Evolutionary conservation across 2,797 vertebrate genomes (phyloP).

Genomic region (Pristis pectinata): DNA sequence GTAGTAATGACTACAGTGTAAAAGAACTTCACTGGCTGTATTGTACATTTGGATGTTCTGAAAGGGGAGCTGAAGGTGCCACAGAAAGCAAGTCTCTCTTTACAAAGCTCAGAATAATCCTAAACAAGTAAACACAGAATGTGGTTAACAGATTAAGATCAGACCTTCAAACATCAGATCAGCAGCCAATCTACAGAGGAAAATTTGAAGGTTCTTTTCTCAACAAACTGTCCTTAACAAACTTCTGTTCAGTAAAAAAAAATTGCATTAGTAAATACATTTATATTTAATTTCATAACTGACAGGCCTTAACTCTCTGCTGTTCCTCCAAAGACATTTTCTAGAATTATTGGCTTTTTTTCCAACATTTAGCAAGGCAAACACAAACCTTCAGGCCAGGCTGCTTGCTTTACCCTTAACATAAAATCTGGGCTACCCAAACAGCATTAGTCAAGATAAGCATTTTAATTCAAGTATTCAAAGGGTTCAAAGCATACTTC

Average conservation of each 20-base stretch:
- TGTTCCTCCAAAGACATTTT: not conserved
- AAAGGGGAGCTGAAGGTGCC: too few relatives aligned
- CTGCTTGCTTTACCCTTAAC: not conserved
- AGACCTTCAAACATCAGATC: not conserved
- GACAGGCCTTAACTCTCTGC: not conserved
- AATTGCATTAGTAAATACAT: too few relatives aligned
- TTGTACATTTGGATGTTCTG: too few relatives aligned
- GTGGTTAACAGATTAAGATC: not conserved
- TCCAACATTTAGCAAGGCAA: not conserved
- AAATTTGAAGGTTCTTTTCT: not conserved
- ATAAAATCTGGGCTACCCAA: not conserved
- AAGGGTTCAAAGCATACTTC: not conserved
- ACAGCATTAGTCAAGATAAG: not conserved
- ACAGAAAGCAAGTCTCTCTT: too few relatives aligned
- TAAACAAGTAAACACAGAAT: not conserved
- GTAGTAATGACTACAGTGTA: too few relatives aligned
- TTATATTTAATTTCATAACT: not conserved
- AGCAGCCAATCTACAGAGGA: too few relatives aligned
- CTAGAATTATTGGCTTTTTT: not conserved
- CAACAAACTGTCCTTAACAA: not conserved
- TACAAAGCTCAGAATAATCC: not conserved
- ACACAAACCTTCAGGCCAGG: not conserved
- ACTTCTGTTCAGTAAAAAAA: too few relatives aligned
- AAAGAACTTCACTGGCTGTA: too few relatives aligned
- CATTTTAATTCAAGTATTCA: not conserved